phyloP scores from a whole-genome alignment of 2,797 vertebrate genomes.

The Coregonus ussuriensis region DNA sequence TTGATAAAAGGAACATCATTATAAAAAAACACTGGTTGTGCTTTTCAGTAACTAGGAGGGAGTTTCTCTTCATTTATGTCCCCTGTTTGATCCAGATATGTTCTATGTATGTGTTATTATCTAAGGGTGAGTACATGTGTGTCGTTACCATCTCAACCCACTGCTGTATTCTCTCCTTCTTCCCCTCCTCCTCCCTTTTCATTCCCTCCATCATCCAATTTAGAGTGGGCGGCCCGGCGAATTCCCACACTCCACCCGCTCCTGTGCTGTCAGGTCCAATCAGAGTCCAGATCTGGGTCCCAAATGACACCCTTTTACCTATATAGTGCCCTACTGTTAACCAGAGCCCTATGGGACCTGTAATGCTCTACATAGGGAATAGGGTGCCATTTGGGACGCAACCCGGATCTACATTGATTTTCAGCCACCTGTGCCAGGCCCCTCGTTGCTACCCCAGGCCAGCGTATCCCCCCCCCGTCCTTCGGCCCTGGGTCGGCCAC shows the following conservation, averaged over 20 bases:
- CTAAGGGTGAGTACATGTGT: no score
- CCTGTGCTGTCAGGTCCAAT: constrained; percentile 59
- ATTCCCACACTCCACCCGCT: constrained; percentile 73
- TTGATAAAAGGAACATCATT: no score
- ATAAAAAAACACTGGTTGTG: no score
- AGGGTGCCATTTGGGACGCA: background rate
- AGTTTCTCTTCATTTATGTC: no score
- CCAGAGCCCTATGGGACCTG: background rate
- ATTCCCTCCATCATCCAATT: constrained; percentile 58
- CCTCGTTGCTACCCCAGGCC: constrained; percentile 47
- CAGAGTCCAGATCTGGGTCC: constrained; percentile 34
- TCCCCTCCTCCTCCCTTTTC: no score
- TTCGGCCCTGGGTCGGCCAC: constrained; percentile 66
- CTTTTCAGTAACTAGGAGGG: no score
- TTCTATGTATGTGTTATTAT: no score
- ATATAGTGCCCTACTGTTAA: background rate
- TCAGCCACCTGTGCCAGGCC: constrained; percentile 79
- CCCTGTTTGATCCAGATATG: no score
- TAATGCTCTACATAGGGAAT: background rate
- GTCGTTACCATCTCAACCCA: no score
- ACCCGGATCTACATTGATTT: constrained; percentile 59
- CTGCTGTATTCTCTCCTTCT: background rate
- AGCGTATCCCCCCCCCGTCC: constrained; percentile 24
- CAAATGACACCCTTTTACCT: background rate
- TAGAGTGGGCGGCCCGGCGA: constrained; percentile 32